These are phyloP conservation scores for Echinops telfairi DNA, from an alignment of 2,113 vertebrate species.

Conservation along the genomic window DNA sequence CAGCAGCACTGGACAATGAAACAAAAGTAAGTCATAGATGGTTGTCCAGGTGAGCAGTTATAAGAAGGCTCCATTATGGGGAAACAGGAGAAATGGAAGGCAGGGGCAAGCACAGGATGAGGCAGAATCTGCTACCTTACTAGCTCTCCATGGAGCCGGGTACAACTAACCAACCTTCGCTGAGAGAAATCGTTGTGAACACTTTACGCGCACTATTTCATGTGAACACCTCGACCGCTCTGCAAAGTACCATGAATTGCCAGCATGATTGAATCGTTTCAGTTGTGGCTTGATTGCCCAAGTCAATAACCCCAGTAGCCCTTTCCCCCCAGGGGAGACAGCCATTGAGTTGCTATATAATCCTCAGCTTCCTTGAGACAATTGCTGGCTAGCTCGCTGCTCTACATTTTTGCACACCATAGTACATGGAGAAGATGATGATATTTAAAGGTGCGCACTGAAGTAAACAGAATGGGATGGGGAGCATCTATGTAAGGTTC, in stretches of 20 bases:
- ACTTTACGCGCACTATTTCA: neutral
- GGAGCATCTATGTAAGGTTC: neutral
- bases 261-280: neutral
- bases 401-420: neutral
- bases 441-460: neutral
- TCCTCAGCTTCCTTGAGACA: neutral
- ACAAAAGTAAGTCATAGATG: neutral
- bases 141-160: neutral
- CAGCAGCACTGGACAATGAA: too few relatives aligned
- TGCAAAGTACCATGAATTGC: neutral
- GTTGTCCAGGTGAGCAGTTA: neutral
- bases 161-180: neutral
- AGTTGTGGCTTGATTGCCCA: neutral
- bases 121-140: neutral
- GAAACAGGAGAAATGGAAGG: neutral
- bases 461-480: neutral
- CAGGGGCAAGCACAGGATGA: neutral
- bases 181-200: neutral
- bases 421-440: neutral
- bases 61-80: neutral
- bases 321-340: neutral
- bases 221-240: neutral
- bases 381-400: neutral
- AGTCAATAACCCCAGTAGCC: neutral
- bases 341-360: neutral